Evolutionary conservation across 2,797 vertebrate species (phyloP).

Genomic region (Betta splendens): DNA sequence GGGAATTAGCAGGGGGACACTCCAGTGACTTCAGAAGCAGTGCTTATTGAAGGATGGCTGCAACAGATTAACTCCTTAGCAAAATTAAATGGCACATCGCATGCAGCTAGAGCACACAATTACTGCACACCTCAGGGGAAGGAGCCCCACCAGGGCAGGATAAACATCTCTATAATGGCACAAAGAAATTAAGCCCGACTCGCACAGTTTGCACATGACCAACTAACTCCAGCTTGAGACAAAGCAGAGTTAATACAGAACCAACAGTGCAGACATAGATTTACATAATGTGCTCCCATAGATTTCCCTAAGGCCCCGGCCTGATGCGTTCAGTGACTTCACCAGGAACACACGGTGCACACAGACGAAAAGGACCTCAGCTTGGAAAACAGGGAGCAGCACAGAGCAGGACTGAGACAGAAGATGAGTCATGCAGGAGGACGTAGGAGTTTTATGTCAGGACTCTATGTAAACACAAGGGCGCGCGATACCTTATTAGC

Average conservation of each 20-base stretch:
- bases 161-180: background rate
- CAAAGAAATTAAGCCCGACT: background rate
- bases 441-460: background rate
- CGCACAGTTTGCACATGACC: background rate
- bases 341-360: background rate
- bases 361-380: constrained; percentile 10
- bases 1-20: constrained; percentile 42
- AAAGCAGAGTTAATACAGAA: constrained; percentile 2
- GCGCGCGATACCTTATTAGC: constrained; percentile 11
- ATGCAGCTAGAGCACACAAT: constrained; percentile 22
- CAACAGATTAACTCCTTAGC: constrained; percentile 43
- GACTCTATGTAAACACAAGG: background rate
- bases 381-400: background rate
- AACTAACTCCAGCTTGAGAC: constrained; percentile 8
- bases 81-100: constrained; percentile 43
- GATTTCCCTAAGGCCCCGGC: constrained; percentile 26
- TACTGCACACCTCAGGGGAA: constrained; percentile 9
- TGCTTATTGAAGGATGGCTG: constrained; percentile 57
- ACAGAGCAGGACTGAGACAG: background rate
- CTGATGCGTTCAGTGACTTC: constrained; percentile 22
- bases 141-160: background rate
- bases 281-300: constrained; percentile 30
- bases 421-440: constrained; percentile 24
- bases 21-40: constrained; percentile 61
- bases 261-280: constrained; percentile 19